phyloP scores from a whole-genome alignment of 2,113 vertebrate genomes.

The Chloropsis hardwickii region DNA sequence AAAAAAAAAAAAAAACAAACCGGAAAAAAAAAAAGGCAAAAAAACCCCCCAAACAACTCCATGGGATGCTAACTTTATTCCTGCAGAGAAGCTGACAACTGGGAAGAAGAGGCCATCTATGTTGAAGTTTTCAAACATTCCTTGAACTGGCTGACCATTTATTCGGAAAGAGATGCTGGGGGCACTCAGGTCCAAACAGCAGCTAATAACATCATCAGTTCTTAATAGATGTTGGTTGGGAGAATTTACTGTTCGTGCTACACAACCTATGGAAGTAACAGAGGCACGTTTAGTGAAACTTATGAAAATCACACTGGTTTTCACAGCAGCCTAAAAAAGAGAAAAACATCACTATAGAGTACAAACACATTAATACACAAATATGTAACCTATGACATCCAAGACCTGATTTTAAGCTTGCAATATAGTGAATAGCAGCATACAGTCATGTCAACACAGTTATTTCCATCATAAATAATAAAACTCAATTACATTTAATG shows the following conservation, averaged over 20 bases:
- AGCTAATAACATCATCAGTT: slow-evolving; percentile 93
- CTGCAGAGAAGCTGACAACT: slow-evolving; percentile 92
- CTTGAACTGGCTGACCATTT: slow-evolving; percentile 95
- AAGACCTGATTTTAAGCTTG: not conserved
- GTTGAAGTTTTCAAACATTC: slow-evolving; percentile 99
- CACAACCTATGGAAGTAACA: slow-evolving; percentile 76
- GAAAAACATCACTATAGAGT: not conserved
- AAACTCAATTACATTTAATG: not conserved
- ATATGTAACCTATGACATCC: not conserved
- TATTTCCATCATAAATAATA: not conserved
- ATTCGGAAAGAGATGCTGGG: slow-evolving; percentile 97
- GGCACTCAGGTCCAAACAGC: slow-evolving; percentile 91
- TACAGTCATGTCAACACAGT: not conserved
- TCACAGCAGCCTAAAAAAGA: not conserved
- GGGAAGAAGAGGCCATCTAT: slow-evolving; percentile 94
- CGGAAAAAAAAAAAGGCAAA: no score
- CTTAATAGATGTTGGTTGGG: slow-evolving; percentile 89
- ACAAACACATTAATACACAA: not conserved
- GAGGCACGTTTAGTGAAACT: not conserved
- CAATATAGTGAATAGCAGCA: not conserved
- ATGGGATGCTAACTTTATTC: slow-evolving; percentile 86
- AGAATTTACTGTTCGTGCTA: slow-evolving; percentile 88
- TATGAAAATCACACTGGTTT: not conserved
- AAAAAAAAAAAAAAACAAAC: no score
- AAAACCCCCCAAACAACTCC: not conserved